Evolutionary conservation across 2,888 invertebrate genomes (phyloP).

Genomic region (Myopa tessellatipennis): DNA sequence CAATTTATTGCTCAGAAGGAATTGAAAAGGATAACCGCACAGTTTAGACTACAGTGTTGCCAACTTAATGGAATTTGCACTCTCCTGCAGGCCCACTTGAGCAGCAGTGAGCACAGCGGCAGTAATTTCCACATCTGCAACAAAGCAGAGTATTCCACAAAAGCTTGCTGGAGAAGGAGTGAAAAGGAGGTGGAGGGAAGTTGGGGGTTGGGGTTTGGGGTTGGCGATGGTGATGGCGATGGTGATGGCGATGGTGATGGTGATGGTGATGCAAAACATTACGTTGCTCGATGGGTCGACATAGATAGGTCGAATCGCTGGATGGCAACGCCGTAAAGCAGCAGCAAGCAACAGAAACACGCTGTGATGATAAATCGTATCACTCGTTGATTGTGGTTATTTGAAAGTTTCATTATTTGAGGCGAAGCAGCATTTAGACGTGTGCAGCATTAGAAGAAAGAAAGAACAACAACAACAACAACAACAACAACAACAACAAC

Average conservation of each 20-base stretch:
- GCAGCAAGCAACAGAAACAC: conserved; percentile 13
- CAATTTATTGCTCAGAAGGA: conserved; percentile 20
- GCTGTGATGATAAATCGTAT: conserved; percentile 39
- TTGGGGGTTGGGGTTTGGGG: not conserved
- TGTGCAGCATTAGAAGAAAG: not conserved
- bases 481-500: not conserved
- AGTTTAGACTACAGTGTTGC: conserved; percentile 27
- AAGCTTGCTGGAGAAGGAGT: not conserved
- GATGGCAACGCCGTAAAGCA: not conserved
- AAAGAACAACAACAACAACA: not conserved
- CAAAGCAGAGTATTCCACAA: not conserved
- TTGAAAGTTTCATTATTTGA: conserved; percentile 22
- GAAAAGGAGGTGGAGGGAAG: not conserved
- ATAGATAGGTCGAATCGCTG: not conserved
- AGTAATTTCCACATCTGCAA: conserved; percentile 13
- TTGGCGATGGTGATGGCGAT: not conserved
- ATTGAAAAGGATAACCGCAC: conserved; percentile 16
- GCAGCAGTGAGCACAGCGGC: not conserved
- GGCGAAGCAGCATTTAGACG: not conserved
- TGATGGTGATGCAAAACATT: not conserved
- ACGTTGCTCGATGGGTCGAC: not conserved
- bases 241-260: not conserved
- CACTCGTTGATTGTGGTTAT: conserved; percentile 34
- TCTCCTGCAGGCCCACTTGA: conserved; percentile 9
- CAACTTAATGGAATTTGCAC: conserved; percentile 33